Percentiles rank a stretch among this genome's conserved stretches.
Conservation (phyloP, 2,113 vertebrate species). For the Laterallus jamaicensis region DNA sequence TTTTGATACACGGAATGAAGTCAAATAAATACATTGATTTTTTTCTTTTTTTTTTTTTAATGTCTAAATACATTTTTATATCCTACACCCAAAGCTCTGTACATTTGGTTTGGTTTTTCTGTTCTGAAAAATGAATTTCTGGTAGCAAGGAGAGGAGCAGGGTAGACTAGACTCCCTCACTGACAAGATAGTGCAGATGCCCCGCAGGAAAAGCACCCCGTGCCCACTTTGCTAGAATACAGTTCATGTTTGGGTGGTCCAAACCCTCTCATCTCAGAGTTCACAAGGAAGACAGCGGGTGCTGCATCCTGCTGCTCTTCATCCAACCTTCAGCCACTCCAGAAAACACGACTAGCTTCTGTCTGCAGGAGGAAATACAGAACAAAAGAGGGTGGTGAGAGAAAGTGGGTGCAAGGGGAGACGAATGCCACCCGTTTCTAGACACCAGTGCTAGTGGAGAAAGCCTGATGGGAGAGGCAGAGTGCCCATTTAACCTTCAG, state of each 20-base stretch:
- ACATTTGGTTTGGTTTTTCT: slow-evolving; percentile 80
- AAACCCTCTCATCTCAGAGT: slow-evolving; percentile 57
- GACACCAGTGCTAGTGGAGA: not conserved
- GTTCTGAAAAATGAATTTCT: slow-evolving; percentile 70
- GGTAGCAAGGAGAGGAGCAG: slow-evolving; percentile 63
- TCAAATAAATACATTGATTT: slow-evolving; percentile 86
- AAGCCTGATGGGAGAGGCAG: not conserved
- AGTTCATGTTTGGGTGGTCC: slow-evolving; percentile 38
- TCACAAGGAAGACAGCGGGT: slow-evolving; percentile 56
- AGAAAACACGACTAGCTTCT: slow-evolving; percentile 72
- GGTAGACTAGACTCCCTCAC: slow-evolving; percentile 51
- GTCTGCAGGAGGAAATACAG: slow-evolving; percentile 42
- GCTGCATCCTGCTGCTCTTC: slow-evolving; percentile 56
- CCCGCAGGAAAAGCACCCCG: slow-evolving; percentile 64
- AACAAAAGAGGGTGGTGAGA: not conserved
- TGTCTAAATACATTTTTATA: slow-evolving; percentile 82
- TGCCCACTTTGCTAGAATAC: slow-evolving; percentile 35
- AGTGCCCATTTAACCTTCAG: not conserved
- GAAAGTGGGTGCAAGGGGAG: not conserved
- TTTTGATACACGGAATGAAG: slow-evolving; percentile 84
- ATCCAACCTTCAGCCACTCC: slow-evolving; percentile 67
- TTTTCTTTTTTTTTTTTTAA: slow-evolving; percentile 63
- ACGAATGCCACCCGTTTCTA: not conserved
- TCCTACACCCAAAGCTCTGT: slow-evolving; percentile 83
- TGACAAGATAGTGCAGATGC: slow-evolving; percentile 74